Conservation (phyloP, 1,140 invertebrate genomes). For the Papilio polyxenes region DNA sequence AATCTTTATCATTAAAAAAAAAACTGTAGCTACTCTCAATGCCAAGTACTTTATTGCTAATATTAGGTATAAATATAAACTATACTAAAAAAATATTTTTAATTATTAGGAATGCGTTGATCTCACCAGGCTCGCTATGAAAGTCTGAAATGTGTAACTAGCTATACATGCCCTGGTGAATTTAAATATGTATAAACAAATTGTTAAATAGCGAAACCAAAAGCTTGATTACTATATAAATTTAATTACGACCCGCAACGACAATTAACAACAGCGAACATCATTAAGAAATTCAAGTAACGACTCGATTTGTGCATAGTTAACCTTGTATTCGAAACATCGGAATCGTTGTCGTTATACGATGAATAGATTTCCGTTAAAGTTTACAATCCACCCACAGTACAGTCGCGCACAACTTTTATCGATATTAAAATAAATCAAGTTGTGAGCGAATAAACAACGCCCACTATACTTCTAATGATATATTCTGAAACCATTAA, state of each 20-base stretch:
- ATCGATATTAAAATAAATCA: conserved; percentile 48
- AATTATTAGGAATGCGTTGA: no score
- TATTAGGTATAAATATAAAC: no score
- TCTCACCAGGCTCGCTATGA: no score
- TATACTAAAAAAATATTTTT: no score
- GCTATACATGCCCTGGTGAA: no score
- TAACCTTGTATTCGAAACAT: conserved; percentile 66
- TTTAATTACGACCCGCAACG: neutral
- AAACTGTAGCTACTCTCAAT: neutral
- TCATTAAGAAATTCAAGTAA: conserved; percentile 45
- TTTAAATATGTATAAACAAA: neutral
- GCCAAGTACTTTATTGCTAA: no score
- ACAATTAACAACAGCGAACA: neutral
- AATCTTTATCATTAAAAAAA: neutral
- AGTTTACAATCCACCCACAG: conserved; percentile 64
- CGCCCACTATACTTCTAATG: conserved; percentile 41
- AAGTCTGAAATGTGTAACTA: no score
- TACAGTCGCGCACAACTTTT: conserved; percentile 50
- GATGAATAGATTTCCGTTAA: conserved; percentile 65
- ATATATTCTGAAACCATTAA: conserved; percentile 27
- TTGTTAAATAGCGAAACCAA: neutral
- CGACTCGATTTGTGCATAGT: conserved; percentile 59
- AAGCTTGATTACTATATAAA: conserved; percentile 15
- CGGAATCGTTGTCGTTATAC: conserved; percentile 51
- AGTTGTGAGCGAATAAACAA: conserved; percentile 46